Evolutionary conservation across 2,888 invertebrate species (phyloP).

Genomic region (Philhelius pedissequus): DNA sequence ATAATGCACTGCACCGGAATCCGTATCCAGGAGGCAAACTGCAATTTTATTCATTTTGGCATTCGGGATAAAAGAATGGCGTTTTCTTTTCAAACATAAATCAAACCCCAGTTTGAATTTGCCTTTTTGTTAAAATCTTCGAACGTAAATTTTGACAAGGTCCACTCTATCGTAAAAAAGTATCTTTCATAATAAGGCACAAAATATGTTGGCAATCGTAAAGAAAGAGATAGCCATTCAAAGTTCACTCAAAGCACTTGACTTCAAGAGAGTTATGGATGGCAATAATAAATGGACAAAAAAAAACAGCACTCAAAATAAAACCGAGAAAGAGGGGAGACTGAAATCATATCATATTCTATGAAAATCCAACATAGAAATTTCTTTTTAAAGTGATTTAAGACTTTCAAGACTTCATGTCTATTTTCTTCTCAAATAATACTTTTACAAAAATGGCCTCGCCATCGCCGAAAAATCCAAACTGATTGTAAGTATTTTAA

Average conservation of each 20-base stretch:
- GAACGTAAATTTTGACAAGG: constrained; percentile 26
- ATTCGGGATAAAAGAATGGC: neutral
- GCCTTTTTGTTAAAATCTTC: constrained; percentile 17
- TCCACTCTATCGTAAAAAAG: constrained; percentile 1
- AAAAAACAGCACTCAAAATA: neutral
- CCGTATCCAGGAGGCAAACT: constrained; percentile 20
- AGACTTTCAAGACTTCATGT: constrained; percentile 42
- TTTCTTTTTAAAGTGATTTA: constrained; percentile 26
- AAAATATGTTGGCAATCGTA: constrained; percentile 49
- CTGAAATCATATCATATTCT: constrained; percentile 32
- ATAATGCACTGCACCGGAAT: constrained; percentile 12
- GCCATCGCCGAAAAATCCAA: neutral
- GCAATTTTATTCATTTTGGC: constrained; percentile 60
- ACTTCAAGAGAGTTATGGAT: constrained; percentile 34
- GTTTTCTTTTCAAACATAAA: neutral
- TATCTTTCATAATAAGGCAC: constrained; percentile 40
- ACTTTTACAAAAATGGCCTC: constrained; percentile 32
- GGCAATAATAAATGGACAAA: constrained; percentile 37
- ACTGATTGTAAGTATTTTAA: no score
- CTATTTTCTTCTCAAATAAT: constrained; percentile 57
- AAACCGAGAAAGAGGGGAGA: neutral
- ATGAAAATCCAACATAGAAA: constrained; percentile 26
- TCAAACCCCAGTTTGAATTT: neutral
- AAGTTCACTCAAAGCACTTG: constrained; percentile 29
- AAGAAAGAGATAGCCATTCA: constrained; percentile 28